Conservation (phyloP, 92 coral and sea anemone genomes). For the Meandrina meandrites region DNA sequence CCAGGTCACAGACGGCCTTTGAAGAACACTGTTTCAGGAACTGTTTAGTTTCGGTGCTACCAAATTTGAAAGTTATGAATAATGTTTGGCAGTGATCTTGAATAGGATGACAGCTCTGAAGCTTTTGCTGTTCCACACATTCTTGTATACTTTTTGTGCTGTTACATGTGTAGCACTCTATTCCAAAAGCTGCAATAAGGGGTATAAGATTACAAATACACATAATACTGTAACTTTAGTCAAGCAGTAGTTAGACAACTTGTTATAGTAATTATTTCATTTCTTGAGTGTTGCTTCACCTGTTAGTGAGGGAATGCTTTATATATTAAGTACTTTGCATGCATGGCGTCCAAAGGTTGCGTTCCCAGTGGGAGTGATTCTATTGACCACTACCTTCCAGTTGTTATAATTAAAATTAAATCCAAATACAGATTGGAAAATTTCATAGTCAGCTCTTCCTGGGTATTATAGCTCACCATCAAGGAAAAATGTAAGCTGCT, state of each 20-base stretch:
- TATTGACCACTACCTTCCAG: no score
- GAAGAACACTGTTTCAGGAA: not conserved
- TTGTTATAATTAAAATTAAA: no score
- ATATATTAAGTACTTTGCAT: no score
- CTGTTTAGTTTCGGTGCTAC: not conserved
- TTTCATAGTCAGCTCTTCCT: no score
- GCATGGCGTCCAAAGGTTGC: no score
- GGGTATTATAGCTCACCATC: no score
- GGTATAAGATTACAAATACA: no score
- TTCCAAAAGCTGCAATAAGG: not conserved
- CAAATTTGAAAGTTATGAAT: not conserved
- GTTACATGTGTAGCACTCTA: not conserved
- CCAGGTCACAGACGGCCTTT: not conserved
- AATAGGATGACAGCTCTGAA: not conserved
- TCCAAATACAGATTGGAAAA: no score
- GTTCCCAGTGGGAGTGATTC: no score
- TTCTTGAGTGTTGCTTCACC: not conserved
- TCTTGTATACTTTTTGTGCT: not conserved
- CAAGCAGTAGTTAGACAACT: not conserved
- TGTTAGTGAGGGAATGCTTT: not conserved
- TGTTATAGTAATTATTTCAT: not conserved
- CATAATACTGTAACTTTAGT: no score
- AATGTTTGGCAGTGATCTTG: not conserved
- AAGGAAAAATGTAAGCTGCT: no score
- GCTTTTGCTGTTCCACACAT: not conserved